Evolutionary conservation across 1,140 invertebrate genomes (phyloP).

Genomic region (Drosophila fuyamai): DNA sequence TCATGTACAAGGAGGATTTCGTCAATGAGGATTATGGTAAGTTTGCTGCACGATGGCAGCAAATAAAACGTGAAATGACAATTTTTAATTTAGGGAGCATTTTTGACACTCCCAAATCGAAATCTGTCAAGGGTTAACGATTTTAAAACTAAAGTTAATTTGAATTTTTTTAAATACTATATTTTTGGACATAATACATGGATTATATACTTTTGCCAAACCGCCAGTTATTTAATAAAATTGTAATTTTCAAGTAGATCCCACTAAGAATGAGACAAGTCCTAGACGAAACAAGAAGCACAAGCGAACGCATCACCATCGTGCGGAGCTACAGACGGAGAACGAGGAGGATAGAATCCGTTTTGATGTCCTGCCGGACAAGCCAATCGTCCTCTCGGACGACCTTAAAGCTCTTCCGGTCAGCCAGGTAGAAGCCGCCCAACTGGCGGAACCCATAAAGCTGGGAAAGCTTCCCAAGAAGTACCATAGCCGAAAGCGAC

Average conservation of each 20-base stretch:
- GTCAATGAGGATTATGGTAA: slow-evolving; percentile 79
- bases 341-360: slow-evolving; percentile 53
- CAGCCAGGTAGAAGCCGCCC: slow-evolving; percentile 26
- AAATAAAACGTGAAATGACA: no score
- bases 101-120: no score
- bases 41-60: no score
- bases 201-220: no score
- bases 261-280: slow-evolving; percentile 52
- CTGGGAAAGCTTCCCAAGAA: slow-evolving; percentile 67
- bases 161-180: no score
- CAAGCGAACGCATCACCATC: slow-evolving; percentile 35
- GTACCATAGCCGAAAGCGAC: slow-evolving; percentile 59
- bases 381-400: slow-evolving; percentile 48
- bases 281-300: slow-evolving; percentile 20
- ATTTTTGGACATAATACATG: no score
- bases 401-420: slow-evolving; percentile 21
- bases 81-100: no score
- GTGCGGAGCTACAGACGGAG: slow-evolving; percentile 9
- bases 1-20: slow-evolving; percentile 82
- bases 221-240: no score
- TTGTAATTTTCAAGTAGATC: slow-evolving; percentile 31
- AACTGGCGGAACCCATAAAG: slow-evolving; percentile 52
- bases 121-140: no score
- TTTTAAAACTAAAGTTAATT: no score
- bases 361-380: slow-evolving; percentile 69